Conservation (phyloP, 2,797 vertebrate genomes). For the Crenichthys baileyi region DNA sequence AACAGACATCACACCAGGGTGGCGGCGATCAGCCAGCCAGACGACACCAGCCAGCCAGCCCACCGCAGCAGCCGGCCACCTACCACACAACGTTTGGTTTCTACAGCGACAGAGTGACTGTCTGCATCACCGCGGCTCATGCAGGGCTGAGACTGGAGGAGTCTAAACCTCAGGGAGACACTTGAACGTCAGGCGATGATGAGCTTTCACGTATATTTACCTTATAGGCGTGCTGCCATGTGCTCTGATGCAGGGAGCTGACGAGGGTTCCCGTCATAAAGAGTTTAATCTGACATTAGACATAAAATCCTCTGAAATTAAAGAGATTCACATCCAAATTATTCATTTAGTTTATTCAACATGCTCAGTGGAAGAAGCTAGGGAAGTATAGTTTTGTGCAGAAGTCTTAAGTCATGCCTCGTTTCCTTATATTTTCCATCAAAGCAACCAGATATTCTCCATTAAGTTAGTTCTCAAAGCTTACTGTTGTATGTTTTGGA, state of each 20-base stretch:
- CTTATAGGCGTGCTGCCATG: constrained; percentile 30
- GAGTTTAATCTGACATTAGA: background rate
- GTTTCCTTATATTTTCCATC: too few species aligned
- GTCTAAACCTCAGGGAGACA: constrained; percentile 59
- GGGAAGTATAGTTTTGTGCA: too few species aligned
- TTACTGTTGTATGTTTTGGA: background rate
- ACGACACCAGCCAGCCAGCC: constrained; percentile 48
- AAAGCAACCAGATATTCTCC: too few species aligned
- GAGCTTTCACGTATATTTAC: constrained; percentile 32
- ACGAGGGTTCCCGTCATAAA: constrained; percentile 12
- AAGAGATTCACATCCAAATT: background rate
- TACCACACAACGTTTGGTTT: constrained; percentile 64
- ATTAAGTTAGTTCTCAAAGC: background rate
- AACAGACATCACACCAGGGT: constrained; percentile 74
- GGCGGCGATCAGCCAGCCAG: constrained; percentile 54
- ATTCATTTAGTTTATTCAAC: too few species aligned
- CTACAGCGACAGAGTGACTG: constrained; percentile 59
- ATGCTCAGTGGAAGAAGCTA: too few species aligned
- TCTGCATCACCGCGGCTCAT: constrained; percentile 67
- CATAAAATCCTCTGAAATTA: background rate
- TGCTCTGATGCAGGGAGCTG: constrained; percentile 16
- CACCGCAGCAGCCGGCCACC: constrained; percentile 63
- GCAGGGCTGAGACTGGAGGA: constrained; percentile 57
- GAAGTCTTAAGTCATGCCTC: too few species aligned
- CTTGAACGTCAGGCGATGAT: constrained; percentile 48